phyloP scores from a whole-genome alignment of 1,140 invertebrate species.

The Calliopsis andreniformis region DNA sequence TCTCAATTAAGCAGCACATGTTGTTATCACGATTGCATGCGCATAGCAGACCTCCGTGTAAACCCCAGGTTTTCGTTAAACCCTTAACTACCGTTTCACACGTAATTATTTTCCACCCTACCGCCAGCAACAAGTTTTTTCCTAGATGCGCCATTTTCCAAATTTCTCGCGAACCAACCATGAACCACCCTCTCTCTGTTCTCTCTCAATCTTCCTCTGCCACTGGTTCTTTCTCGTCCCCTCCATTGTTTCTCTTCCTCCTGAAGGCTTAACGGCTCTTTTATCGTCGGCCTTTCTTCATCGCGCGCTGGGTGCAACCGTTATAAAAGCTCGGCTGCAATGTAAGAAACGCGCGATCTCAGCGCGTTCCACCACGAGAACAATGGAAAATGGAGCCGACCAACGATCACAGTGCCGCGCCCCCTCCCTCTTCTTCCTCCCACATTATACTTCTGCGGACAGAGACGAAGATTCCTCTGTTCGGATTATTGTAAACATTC shows the following conservation, averaged over 20 bases:
- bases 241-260: constrained; percentile 42
- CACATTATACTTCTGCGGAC: constrained; percentile 24
- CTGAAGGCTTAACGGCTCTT: constrained; percentile 56
- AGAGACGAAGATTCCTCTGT: constrained; percentile 10
- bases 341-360: constrained; percentile 47
- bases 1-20: too few species aligned
- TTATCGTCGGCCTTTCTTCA: constrained; percentile 58
- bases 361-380: constrained; percentile 21
- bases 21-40: too few species aligned
- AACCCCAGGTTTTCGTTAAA: too few species aligned
- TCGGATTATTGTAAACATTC: constrained; percentile 51
- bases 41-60: too few species aligned
- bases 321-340: constrained; percentile 50
- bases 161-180: background rate
- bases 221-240: background rate
- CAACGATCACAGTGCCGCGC: constrained; percentile 50
- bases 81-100: too few species aligned
- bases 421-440: too few species aligned
- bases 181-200: background rate
- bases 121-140: constrained; percentile 33
- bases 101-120: background rate
- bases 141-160: background rate
- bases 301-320: constrained; percentile 26
- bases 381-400: constrained; percentile 39
- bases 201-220: constrained; percentile 33